Conservation (phyloP, 2,888 invertebrate species). For the Gymnosoma rotundatum region DNA sequence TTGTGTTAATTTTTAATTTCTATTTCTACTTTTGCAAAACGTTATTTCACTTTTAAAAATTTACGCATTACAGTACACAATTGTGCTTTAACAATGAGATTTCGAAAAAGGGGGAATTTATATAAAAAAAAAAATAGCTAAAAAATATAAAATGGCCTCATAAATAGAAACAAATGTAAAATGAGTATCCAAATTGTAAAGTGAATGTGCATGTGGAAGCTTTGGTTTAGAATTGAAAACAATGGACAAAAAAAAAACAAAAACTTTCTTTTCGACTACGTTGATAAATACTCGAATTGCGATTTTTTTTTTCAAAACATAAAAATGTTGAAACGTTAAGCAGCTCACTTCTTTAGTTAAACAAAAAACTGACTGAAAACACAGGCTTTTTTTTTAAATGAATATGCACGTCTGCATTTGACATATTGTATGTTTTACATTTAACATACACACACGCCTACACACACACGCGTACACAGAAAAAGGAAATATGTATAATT, state of each 20-base stretch:
- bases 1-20: not conserved
- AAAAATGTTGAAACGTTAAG: constrained; percentile 47
- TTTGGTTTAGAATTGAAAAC: constrained; percentile 26
- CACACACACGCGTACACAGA: not conserved
- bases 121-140: constrained; percentile 18
- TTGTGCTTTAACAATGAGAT: constrained; percentile 5
- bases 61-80: constrained; percentile 6
- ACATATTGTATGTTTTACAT: constrained; percentile 61
- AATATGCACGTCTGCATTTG: constrained; percentile 68
- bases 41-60: constrained; percentile 23
- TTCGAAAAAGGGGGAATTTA: not conserved
- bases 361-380: constrained; percentile 60
- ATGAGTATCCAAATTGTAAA: constrained; percentile 38
- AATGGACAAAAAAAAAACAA: constrained; percentile 42
- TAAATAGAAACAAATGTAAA: constrained; percentile 35
- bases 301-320: constrained; percentile 35
- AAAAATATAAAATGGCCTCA: constrained; percentile 45
- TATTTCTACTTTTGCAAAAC: not conserved
- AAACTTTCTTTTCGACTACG: not conserved
- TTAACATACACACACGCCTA: not conserved
- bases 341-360: constrained; percentile 60
- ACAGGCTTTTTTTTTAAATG: constrained; percentile 62
- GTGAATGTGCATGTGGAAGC: not conserved
- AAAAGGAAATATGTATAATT: constrained; percentile 22
- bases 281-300: constrained; percentile 21